A percentile compares a stretch with the other conserved stretches of the same genome.
Evolutionary conservation across 30 jellyfish, hydroid and myxozoan genomes (phyloP).

Genomic region (Turritopsis rubra): DNA sequence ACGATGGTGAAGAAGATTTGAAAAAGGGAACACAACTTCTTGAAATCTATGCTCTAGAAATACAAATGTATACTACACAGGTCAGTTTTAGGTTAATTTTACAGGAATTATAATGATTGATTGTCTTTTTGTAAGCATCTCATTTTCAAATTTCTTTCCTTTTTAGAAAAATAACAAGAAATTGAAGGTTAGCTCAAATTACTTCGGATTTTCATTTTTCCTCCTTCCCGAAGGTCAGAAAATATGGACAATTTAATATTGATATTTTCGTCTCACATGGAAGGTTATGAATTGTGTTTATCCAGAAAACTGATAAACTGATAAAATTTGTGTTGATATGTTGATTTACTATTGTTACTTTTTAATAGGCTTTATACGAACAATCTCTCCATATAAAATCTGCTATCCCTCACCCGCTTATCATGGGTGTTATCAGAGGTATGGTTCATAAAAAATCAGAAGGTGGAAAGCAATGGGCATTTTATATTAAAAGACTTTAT

Average conservation of each 20-base stretch:
- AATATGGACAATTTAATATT: too few relatives aligned
- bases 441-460: too few relatives aligned
- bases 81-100: too few relatives aligned
- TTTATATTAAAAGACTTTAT: too few relatives aligned
- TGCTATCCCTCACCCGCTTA: constrained; percentile 95
- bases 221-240: too few relatives aligned
- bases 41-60: constrained; percentile 86
- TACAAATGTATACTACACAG: constrained; percentile 98
- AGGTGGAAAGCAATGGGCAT: too few relatives aligned
- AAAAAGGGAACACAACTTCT: constrained; percentile 87
- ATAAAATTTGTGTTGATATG: background rate
- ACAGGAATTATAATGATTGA: too few relatives aligned
- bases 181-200: constrained; percentile 45
- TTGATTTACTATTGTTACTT: background rate
- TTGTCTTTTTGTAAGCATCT: too few relatives aligned
- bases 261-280: too few relatives aligned
- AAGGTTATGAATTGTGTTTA: too few relatives aligned
- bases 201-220: too few relatives aligned
- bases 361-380: constrained; percentile 62
- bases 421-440: constrained; percentile 98
- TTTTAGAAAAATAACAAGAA: constrained; percentile 81
- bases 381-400: constrained; percentile 87
- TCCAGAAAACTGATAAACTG: too few relatives aligned
- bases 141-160: constrained; percentile 19
- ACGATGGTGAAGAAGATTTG: constrained; percentile 87